Base-by-base conservation (phyloP, 2,888 invertebrate species). In the Geotrupes spiniger region DNA sequence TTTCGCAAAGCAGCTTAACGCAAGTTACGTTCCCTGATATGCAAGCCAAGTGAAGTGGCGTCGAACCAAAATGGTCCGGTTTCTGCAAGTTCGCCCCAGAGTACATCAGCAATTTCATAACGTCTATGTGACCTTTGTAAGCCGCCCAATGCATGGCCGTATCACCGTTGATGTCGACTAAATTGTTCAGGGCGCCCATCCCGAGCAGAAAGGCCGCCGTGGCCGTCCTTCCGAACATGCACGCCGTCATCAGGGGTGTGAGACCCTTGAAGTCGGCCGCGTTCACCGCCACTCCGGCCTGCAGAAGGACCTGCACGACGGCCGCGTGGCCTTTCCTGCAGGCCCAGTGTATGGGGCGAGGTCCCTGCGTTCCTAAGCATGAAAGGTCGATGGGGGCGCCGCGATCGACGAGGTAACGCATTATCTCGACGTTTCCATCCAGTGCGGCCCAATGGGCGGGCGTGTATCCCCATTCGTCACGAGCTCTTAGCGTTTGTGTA, bases 101-200 rank as follows among this genome's bases (percentile, higher is more conserved):
- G 72, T 93, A 92, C 74, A 93, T 90, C 12, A 95, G 76, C 42
- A 94, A 75, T 37, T 89, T 81, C 66, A 94, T 92, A 49, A 94
- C 74, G 64, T 94, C 94, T 0, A 89, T 86, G 62, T 92, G 90
- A 0, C 91, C 94, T 72, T 94, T 94, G 70, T 94, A 94, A 0
- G 93, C 90, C 0, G 93, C 92, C 94, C 94, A 95, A 65, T 95
- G 94, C 21, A 94, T 74, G 0, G 94, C 93, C 0, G 91, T 92
- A 64, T 95, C 94, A 0, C 94, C 94, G 66, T 95, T 94, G 58
- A 91, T 91, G 63, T 95, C 94, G 1, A 89, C 87, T 37, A 92
- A 76, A 63, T 91, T 86, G 56, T 91, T 87, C 1, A 88, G 79
- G 0, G 93, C 92, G 2, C 92, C 92, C 83, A 89, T 92, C 17